Base-by-base conservation (phyloP, 2,888 invertebrate genomes). In the Ganaspis brasiliensis region DNA sequence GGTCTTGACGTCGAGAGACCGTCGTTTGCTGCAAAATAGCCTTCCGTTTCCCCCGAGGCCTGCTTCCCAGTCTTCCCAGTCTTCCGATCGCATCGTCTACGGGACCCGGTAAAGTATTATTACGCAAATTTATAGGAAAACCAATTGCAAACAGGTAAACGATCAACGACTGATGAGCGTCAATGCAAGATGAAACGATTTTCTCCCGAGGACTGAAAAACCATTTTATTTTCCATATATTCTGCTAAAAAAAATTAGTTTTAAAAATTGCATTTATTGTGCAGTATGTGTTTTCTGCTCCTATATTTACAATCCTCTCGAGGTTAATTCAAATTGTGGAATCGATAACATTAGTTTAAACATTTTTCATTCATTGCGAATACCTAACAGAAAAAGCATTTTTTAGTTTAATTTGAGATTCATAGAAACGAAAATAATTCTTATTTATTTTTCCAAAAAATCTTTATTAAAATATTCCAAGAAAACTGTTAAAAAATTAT, bases 81-180 rank as follows among this genome's bases (percentile, higher is more conserved):
- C 52, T 40, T 75, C 67, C 45, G 67, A 40, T 67, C 63, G 63
- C 63, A 40, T 63, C 45, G 67, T 67, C 67, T 67, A 45, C 45
- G 67, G 67, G 67, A 67, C 67, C 67, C 45, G 67, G 45, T 67
- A 67, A 67, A 67, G 67, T 67, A 67, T 67, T 67, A 67, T 67
- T 67, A 67, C 67, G 67, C 67, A 67, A 67, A 67, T 67, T 67
- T 67, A 67, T 67, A 45, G 67, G 45, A 45, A 45, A 67, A 67
- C 67, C 67, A 21, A 67, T 67, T 67, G 67, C 67, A 67, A 67
- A 67, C 67, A 67, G 67, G 67, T 49, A 67, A 14, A 45, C 45
- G 67, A 67, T 67, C 21, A 45, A 45, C n/a, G 67, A 45, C 26
- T 67, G 45, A 67, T 67, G 45, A 67, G 26, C 45, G 45, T 49